Percentiles rank a stretch among this genome's conserved stretches.
Evolutionary conservation across 2,797 vertebrate species (phyloP).

Genomic region (Tapirus indicus): DNA sequence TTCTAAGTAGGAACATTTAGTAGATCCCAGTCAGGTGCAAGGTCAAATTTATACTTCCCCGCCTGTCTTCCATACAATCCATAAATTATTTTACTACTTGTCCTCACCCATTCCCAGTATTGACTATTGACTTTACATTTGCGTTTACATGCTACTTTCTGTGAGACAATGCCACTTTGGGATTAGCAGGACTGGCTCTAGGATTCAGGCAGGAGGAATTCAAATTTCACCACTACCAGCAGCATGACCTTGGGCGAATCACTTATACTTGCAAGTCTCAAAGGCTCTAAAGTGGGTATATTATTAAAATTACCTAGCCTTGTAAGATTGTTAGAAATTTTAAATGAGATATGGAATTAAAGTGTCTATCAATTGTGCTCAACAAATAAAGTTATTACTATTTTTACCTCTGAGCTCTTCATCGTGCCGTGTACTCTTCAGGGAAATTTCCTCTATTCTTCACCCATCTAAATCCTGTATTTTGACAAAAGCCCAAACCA

Average conservation of each 20-base stretch:
- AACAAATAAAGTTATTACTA: not conserved
- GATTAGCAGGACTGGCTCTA: not conserved
- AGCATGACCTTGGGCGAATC: not conserved
- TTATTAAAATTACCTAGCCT: not conserved
- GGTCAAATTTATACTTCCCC: not conserved
- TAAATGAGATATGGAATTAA: not conserved
- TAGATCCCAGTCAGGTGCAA: not conserved
- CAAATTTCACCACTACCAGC: not conserved
- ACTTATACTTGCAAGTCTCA: not conserved
- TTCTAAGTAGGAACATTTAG: not conserved
- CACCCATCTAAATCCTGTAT: not conserved
- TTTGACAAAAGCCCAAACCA: not conserved
- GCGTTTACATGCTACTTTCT: not conserved
- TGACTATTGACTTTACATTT: not conserved
- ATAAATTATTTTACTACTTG: rapidly evolving
- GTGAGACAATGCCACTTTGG: not conserved
- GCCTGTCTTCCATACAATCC: not conserved
- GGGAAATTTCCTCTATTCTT: not conserved
- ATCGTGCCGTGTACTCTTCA: not conserved
- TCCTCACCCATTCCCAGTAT: not conserved
- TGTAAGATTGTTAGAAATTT: not conserved
- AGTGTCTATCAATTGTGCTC: not conserved
- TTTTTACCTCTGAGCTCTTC: not conserved
- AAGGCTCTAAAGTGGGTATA: not conserved
- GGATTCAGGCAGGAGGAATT: not conserved